Evolutionary conservation across 2,888 invertebrate species (phyloP), one percentile per base, ranked within the genome.

Genomic region (Heteropelma amictum): DNA sequence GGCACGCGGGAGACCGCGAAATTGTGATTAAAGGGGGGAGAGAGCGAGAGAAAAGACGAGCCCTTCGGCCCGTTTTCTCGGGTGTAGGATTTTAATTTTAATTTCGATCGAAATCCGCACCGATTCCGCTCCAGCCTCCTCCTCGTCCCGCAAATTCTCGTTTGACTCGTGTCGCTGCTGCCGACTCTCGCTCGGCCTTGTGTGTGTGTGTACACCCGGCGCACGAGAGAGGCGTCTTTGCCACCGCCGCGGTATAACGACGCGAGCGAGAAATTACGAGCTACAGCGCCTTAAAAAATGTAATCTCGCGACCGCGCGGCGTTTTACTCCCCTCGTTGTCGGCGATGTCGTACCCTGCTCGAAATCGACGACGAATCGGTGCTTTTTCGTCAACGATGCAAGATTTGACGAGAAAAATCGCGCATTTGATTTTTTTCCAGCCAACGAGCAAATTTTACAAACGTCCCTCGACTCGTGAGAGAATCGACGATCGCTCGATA

Each of bases 101-200:
- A 87, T 86, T 86, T 83, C 82, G 82, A 85, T 83, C 79, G 80
- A 79, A 83, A 81, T 80, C 80, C 79, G 61, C n/a, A n/a, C n/a
- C n/a, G n/a, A n/a, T n/a, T n/a, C n/a, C n/a, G n/a, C n/a, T n/a
- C n/a, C n/a, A n/a, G n/a, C n/a, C n/a, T n/a, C 40, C 56, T 56
- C 68, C 35, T 49, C 68, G 71, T 75, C 70, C 58, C 33, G 69
- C 23, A 72, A 75, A 76, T 74, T 60, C 73, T 54, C 58, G 65
- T 65, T 61, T n/a, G n/a, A n/a, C n/a, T n/a, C n/a, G n/a, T n/a
- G n/a, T n/a, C n/a, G n/a, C n/a, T n/a, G n/a, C n/a, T n/a, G n/a
- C n/a, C 21, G 56, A 56, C 56, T 61, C 51, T 72, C 45, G 64
- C 71, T 68, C 68, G 45, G 26, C 68, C 54, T 64, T 56, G 61